Evolutionary conservation across 2,797 vertebrate species (phyloP).

Genomic region (Capromys pilorides): DNA sequence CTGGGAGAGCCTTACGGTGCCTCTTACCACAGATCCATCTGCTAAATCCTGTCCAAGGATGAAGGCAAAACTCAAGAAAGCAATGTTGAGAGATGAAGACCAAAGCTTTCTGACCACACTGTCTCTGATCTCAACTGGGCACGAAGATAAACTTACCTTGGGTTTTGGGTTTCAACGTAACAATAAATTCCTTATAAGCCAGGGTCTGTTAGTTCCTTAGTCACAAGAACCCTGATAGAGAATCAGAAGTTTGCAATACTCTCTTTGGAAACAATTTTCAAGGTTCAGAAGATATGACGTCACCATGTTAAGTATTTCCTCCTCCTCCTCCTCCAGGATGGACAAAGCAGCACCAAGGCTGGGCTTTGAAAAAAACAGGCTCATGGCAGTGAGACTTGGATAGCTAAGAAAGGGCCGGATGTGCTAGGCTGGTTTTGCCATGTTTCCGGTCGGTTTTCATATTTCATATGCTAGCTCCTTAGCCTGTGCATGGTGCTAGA

Average conservation of each 20-base stretch:
- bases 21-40: background rate
- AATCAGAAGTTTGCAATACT: conserved; percentile 29
- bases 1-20: background rate
- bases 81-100: background rate
- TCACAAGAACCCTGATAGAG: background rate
- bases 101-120: background rate
- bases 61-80: background rate
- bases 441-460: background rate
- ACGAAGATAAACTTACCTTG: background rate
- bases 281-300: background rate
- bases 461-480: background rate
- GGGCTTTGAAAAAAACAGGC: background rate
- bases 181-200: background rate
- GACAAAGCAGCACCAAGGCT: background rate
- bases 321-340: background rate
- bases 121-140: background rate
- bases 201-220: background rate
- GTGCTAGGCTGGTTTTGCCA: background rate
- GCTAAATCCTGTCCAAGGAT: background rate
- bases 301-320: background rate
- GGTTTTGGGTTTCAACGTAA: background rate
- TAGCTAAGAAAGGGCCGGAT: background rate
- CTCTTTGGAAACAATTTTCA: conserved; percentile 7
- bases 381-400: background rate
- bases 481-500: background rate